phyloP scores from a whole-genome alignment of 2,888 invertebrate genomes.

The Caradrina clavipalpis region DNA sequence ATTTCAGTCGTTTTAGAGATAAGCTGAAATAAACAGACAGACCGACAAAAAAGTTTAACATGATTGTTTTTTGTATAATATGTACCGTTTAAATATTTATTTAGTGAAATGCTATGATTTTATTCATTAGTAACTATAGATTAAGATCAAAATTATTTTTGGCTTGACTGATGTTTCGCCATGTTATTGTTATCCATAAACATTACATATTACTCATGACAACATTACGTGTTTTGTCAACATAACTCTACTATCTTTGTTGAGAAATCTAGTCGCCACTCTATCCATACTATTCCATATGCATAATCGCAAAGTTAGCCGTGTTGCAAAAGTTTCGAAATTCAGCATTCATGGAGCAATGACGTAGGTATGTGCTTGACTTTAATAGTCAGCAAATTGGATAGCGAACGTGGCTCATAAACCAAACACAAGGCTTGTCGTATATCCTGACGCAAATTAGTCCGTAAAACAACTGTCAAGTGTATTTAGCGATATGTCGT shows the following conservation, averaged over 20 bases:
- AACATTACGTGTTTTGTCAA: conserved; percentile 14
- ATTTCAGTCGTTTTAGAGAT: no score
- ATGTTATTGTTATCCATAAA: conserved; percentile 16
- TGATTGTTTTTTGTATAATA: no score
- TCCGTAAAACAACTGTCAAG: conserved; percentile 61
- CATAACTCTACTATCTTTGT: conserved; percentile 25
- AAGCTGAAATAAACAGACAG: no score
- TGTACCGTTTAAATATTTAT: no score
- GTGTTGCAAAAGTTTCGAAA: conserved; percentile 34
- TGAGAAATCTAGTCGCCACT: conserved; percentile 24
- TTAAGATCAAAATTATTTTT: neutral
- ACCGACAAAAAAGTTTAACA: no score
- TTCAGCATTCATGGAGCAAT: neutral
- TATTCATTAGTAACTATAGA: no score
- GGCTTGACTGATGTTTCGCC: conserved; percentile 9
- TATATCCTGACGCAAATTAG: conserved; percentile 47
- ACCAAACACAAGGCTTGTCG: conserved; percentile 16
- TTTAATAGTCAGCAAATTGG: conserved; percentile 43
- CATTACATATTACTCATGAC: neutral
- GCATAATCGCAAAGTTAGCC: conserved; percentile 27
- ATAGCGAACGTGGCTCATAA: conserved; percentile 13
- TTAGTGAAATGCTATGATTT: no score
- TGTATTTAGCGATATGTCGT: conserved; percentile 67
- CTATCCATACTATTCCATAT: neutral
- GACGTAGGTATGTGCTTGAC: conserved; percentile 10